Evolutionary conservation across 2,888 invertebrate genomes (phyloP), one percentile per base, ranked within the genome.

Genomic region (Podabrus alpinus): DNA sequence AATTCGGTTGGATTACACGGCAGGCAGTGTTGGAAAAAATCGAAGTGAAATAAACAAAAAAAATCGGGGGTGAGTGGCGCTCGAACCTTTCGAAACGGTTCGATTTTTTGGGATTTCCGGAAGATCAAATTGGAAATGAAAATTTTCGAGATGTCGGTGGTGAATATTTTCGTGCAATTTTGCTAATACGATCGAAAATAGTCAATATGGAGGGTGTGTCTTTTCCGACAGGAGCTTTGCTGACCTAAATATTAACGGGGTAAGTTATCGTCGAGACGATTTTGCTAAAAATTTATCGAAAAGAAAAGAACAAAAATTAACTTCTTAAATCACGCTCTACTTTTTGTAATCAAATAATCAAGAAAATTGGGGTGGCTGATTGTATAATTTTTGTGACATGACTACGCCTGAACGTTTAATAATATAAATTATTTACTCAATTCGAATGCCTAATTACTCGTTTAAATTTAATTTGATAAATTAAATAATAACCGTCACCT

Each of bases 121-220:
- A 0, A 13, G 29, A 5, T n/a, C 4, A 45, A 45, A n/a, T 45
- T 3, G 15, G n/a, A 67, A 2, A 15, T n/a, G 9, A 29, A 67
- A 67, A 67, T 67, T 21, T 3, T 13, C n/a, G 24, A 15, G 25
- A 67, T 29, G 67, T 15, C 13, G 7, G 7, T 13, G 16, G 10
- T 15, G 19, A n/a, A 45, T 24, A 15, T 71, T 71, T 21, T 21
- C 7, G 21, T 72, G 60, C 25, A 16, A 61, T 68, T 62, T 68
- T 61, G 69, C 21, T 74, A 74, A 74, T 74, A 59, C 72, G 62
- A 71, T 79, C 71, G 71, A 75, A 73, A 74, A 72, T 76, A 76
- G 79, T 79, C 77, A 74, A 76, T 79, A 76, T 69, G 79, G 79
- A 79, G 79, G 79, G 79, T 79, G 79, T 79, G 79, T 79, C 79